Conservation (phyloP, 2,797 vertebrate genomes). For the Molossus molossus region DNA sequence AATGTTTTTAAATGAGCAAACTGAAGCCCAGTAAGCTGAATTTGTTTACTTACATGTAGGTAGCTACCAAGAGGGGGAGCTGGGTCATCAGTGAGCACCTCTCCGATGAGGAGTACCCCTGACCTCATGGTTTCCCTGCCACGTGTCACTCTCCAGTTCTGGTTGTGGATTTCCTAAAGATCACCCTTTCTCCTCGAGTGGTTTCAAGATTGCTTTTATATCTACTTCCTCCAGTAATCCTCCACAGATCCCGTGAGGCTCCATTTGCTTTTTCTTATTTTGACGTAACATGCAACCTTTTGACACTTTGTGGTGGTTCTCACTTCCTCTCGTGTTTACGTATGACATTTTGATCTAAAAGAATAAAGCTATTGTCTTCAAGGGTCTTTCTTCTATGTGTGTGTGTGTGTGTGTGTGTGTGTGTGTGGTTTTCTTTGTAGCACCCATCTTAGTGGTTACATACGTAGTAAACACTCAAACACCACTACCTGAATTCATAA, state of each 20-base stretch:
- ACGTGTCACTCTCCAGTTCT: background rate
- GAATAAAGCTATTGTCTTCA: background rate
- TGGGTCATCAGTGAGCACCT: background rate
- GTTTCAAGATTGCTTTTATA: slow-evolving; percentile 5
- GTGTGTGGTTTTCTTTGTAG: background rate
- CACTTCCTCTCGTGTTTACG: background rate
- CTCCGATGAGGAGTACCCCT: background rate
- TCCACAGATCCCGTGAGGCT: background rate
- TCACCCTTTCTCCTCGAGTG: background rate
- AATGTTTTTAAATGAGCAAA: background rate
- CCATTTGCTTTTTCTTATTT: background rate
- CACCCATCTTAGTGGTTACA: background rate
- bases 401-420: background rate
- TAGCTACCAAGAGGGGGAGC: background rate
- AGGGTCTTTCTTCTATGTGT: background rate
- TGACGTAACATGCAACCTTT: background rate
- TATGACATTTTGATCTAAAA: background rate
- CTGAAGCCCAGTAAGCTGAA: background rate
- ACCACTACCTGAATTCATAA: background rate
- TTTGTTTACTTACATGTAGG: background rate
- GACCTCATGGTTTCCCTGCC: background rate
- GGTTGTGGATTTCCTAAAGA: background rate
- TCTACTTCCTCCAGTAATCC: background rate
- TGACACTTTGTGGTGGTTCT: background rate
- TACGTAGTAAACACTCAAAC: background rate